Base-by-base conservation (phyloP, 2,888 invertebrate genomes). In the Heterodera filipjevi region DNA sequence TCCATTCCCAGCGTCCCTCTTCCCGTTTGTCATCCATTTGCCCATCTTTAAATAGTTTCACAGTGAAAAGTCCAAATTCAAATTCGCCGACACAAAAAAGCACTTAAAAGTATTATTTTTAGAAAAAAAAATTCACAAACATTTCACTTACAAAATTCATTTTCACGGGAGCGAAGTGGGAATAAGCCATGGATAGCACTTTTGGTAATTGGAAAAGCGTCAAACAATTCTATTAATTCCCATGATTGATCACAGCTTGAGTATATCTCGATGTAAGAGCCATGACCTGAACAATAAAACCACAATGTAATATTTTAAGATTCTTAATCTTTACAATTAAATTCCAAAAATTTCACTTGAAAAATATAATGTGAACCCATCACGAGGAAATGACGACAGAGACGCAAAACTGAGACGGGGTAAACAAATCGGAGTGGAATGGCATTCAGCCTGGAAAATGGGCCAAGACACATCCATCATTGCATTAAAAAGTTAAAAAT, bases 41-140 rank as follows among this genome's bases (percentile, higher is more conserved):
- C 3, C 3, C 33, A 35, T 73, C 14, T 19, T 72, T 19, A 0
- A 59, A 59, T 35, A n/a, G 22, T n/a, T 32, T 22, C n/a, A 35
- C 33, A 12, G 10, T 30, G 30, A 75, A 75, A 66, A 75, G 22
- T 32, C 39, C 64, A 19, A 46, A 75, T 75, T 75, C 75, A 14
- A 16, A 6, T 53, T 75, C 64, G 14, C 75, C 75, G 33, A 75
- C n/a, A 32, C 75, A 75, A 8, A 64, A 64, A n/a, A 73, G 19
- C 22, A n/a, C 73, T 49, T 12, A 73, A 73, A 46, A 39, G 3
- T 3, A 32, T 27, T 46, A 2, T 46, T 46, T 30, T 27, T 27
- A 39, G 22, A 14, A 22, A n/a, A 72, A 72, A 2, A 72, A 46
- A n/a, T 30, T 72, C 72, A 72, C 59, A 19, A n/a, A 22, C n/a